Evolutionary conservation across 2,888 invertebrate species (phyloP), one percentile per base, ranked within the genome.

Genomic region (Pollenia amentaria): DNA sequence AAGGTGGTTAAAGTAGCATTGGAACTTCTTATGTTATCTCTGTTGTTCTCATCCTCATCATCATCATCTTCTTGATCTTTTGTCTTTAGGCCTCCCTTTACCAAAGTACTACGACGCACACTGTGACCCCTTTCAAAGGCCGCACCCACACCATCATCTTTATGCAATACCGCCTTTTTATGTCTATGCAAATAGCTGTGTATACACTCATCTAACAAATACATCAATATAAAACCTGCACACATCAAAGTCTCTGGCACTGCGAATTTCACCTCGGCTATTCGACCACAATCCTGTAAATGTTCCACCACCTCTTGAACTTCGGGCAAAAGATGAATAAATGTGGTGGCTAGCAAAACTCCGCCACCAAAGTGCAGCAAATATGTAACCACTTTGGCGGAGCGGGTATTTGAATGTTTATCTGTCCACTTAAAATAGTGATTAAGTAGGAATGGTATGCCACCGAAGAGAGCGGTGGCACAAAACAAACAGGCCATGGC

Each of bases 321-420:
- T 94, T 97, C 97, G 1, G 97, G 97, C 78, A 97, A 93, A 89
- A 97, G 94, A 90, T 97, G 97, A 88, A 97, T 93, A 91, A 97
- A 97, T 6, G 97, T 97, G 3, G 97, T 97, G 87, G 96, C 96
- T 53, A 97, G 93, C 18, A 97, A 93, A 0, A 97, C 97, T 11
- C 97, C 97, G n/a, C 97, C 97, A 16, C 97, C 97, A 88, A 97
- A 96, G n/a, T 96, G 96, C 29, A 97, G 93, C 38, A 97, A 92
- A 18, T 96, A 93, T 90, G 95, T 94, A 42, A 96, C 95, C 21
- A 95, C 89, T 14, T 89, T 91, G 10, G 92, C 92, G 1, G 92
- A 90, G n/a, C 92, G 90, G 11, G 92, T 90, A 83, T 91, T 91
- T 16, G 91, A 88, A 46, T 91, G 90, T 46, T 88, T 90, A 51